A percentile compares a stretch with the other conserved stretches of the same genome.
Conservation (phyloP, 2,888 invertebrate species). For the Thereva nobilitata region DNA sequence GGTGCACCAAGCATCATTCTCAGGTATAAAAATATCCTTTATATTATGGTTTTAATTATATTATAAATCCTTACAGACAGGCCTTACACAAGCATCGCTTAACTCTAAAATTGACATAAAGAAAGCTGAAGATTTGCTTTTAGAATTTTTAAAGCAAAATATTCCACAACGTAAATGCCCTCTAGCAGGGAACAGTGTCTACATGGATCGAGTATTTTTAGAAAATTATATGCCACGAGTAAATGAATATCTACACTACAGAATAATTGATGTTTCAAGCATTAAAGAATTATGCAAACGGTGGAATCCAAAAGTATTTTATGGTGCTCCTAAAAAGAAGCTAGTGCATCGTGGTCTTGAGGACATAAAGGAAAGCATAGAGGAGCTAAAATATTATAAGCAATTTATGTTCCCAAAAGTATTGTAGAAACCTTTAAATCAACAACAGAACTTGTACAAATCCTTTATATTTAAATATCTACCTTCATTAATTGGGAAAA, state of each 20-base stretch:
- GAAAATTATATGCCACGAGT: constrained; percentile 80
- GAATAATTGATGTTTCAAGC: constrained; percentile 90
- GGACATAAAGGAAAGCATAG: constrained; percentile 85
- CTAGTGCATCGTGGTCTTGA: constrained; percentile 74
- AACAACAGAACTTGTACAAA: too few relatives aligned
- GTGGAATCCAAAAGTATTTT: constrained; percentile 72
- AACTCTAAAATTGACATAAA: constrained; percentile 68
- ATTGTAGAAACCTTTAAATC: too few relatives aligned
- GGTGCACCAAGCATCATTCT: constrained; percentile 81
- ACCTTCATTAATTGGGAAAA: too few relatives aligned
- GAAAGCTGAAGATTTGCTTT: constrained; percentile 71
- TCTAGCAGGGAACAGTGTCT: constrained; percentile 85
- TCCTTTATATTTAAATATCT: too few relatives aligned
- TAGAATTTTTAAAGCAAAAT: constrained; percentile 68
- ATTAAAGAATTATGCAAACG: constrained; percentile 81
- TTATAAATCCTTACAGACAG: constrained; percentile 73
- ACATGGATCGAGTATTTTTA: constrained; percentile 84
- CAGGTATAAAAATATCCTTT: constrained; percentile 62
- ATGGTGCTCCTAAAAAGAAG: constrained; percentile 65
- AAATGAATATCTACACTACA: constrained; percentile 81
- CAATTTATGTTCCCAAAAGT: constrained; percentile 43
- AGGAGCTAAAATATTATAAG: constrained; percentile 81
- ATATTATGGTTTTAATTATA: neutral
- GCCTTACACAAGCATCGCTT: constrained; percentile 73
- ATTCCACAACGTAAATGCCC: constrained; percentile 67